Evolutionary conservation across 2,888 invertebrate genomes (phyloP), one percentile per base, ranked within the genome.

Genomic region (Torymus auratus): DNA sequence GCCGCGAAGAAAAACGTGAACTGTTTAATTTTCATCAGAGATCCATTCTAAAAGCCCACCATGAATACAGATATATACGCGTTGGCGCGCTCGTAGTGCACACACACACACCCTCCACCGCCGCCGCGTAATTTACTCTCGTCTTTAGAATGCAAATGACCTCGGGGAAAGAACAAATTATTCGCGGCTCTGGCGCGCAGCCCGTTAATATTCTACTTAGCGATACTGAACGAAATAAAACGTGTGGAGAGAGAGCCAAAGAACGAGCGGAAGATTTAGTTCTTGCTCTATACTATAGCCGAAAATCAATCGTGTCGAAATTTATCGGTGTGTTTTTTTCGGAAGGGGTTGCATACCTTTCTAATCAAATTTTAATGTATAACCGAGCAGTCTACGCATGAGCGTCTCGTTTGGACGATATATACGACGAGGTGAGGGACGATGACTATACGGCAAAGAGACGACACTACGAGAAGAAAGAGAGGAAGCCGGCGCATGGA

Each of bases 311-410:
- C 28, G 61, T 56, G 62, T 70, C 20, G 20, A 20, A 56, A 73
- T 79, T 79, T 79, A 69, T 69, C 61, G 58, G 20, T 5, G 56
- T 13, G 15, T 20, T 61, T 53, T 76, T 67, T 65, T 60, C 56
- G 23, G 41, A 12, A 12, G 28, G 10, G 3, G 23, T 41, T 17
- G 67, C 41, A 13, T 28, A 28, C 7, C 28, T 55, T 55, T 56
- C 71, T 77, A 81, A 81, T 81, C 80, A 77, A 72, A 77, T 72
- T 77, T 72, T 58, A 72, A 77, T 81, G 72, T 68, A 72, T 80
- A 62, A 61, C 71, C 64, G 28, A 76, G 80, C 60, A 68, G 58
- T 62, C 55, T 41, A 17, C 15, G 53, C 58, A 56, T 56, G 68
- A 80, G 55, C 55, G 61, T 62, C 70, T 70, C 70, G 65, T 53